phyloP scores from a whole-genome alignment of 2,797 vertebrate genomes.

The Discoglossus pictus region DNA sequence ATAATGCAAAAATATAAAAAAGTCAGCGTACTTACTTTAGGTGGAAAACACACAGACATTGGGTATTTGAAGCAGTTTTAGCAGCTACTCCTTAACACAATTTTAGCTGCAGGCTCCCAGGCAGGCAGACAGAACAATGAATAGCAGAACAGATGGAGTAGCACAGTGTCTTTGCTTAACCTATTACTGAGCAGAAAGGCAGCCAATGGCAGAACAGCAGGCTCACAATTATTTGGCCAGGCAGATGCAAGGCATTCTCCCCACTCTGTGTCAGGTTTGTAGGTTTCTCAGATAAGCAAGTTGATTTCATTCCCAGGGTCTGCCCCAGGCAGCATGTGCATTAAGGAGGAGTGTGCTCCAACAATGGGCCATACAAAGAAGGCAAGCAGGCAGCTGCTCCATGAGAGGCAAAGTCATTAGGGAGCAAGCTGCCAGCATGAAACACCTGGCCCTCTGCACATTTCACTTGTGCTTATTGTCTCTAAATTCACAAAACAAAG shows the following conservation, averaged over 20 bases:
- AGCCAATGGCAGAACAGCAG: conserved; percentile 74
- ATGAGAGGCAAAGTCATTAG: conserved; percentile 78
- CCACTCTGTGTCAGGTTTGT: conserved; percentile 72
- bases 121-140: conserved; percentile 79
- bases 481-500: conserved; percentile 70
- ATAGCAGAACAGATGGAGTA: conserved; percentile 85
- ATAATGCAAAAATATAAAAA: too few relatives aligned
- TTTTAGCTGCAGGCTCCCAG: conserved; percentile 76
- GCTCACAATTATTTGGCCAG: conserved; percentile 76
- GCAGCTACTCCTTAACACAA: conserved; percentile 71
- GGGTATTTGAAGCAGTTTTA: conserved; percentile 71
- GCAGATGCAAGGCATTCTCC: conserved; percentile 79
- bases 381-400: conserved; percentile 87
- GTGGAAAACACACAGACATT: conserved; percentile 74
- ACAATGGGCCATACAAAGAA: conserved; percentile 87
- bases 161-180: conserved; percentile 78
- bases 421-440: conserved; percentile 77
- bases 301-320: conserved; percentile 77
- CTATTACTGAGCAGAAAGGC: conserved; percentile 66
- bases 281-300: conserved; percentile 82
- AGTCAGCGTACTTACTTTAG: conserved; percentile 69
- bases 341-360: conserved; percentile 81
- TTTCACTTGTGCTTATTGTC: conserved; percentile 73
- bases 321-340: conserved; percentile 79
- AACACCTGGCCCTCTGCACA: conserved; percentile 80